Evolutionary conservation across 92 coral and sea anemone species (phyloP), one percentile per base, ranked within the genome.

Genomic region (Parazoanthus darwini): DNA sequence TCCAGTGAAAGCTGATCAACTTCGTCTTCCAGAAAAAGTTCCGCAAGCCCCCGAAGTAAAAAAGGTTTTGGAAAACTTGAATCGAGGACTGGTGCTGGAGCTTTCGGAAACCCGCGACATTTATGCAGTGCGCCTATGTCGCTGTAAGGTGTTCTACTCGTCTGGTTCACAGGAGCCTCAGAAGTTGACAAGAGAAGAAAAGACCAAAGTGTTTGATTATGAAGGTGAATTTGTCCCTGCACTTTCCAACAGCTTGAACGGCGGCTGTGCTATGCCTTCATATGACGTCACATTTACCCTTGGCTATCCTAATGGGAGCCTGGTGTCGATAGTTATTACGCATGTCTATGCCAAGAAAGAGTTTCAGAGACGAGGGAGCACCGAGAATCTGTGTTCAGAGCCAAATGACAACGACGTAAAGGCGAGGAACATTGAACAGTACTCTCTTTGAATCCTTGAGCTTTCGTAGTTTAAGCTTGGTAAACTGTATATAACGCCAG

Each of bases 121-220:
- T 23, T 86, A 88, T 59, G 94, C 89, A 14, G 59, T 91, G n/a
- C 90, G 96, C 22, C 39, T 90, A 82, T 92, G 93, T n/a, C 90
- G 89, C 75, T 86, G 92, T 72, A 94, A 88, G 94, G 98, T 94
- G 82, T 89, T 50, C 22, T 68, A 82, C 74, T 88, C 93, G n/a
- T 80, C 90, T 48, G 92, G 93, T 38, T 74, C 89, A 4, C 66
- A 91, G 43, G 86, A 91, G 8, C 89, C 94, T 72, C 76, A 74
- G 79, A 94, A 91, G 85, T 90, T 94, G 26, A 65, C 77, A 16
- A 91, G 94, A n/a, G 96, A 94, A 65, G 84, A 78, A 74, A 90
- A 92, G 63, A 93, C 94, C 79, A 93, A 94, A 86, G 98, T 94
- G 71, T 93, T 94, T 66, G 95, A 93, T 71, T 93, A 93, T 82